Percentiles rank a stretch among this genome's conserved stretches.
phyloP scores from a whole-genome alignment of 2,888 invertebrate species.

The Mimumesa dahlbomi region DNA sequence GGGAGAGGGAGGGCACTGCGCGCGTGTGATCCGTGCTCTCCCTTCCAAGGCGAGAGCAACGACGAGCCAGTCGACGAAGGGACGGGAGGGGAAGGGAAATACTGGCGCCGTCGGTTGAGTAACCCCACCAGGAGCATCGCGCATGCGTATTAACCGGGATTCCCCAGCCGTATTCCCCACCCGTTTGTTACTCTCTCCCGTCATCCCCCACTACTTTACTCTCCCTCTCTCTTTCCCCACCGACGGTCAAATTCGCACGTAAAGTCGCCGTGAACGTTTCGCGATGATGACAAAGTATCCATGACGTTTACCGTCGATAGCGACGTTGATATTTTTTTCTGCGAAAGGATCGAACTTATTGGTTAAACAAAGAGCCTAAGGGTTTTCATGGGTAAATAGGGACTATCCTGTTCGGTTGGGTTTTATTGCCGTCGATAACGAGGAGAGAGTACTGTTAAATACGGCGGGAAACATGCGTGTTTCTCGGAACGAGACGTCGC shows the following conservation, averaged over 20 bases:
- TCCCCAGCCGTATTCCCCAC: constrained; percentile 58
- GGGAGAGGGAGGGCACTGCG: constrained; percentile 44
- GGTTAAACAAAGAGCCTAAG: not conserved
- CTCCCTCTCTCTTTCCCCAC: constrained; percentile 17
- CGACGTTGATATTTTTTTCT: constrained; percentile 32
- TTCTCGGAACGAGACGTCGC: not conserved
- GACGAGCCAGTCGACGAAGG: constrained; percentile 40
- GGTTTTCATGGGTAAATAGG: no score
- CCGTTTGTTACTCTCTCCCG: constrained; percentile 33
- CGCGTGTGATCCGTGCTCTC: constrained; percentile 64
- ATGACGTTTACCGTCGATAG: constrained; percentile 54
- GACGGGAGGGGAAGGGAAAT: constrained; percentile 49
- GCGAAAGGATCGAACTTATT: constrained; percentile 21
- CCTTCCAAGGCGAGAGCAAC: constrained; percentile 62
- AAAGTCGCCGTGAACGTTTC: constrained; percentile 52
- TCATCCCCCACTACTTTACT: constrained; percentile 12
- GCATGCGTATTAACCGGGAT: constrained; percentile 63
- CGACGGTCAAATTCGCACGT: constrained; percentile 58
- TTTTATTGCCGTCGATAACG: no score
- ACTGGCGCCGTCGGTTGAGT: constrained; percentile 75
- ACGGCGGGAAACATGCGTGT: not conserved
- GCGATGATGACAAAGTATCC: constrained; percentile 51
- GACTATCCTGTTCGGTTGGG: not conserved
- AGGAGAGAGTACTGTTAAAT: not conserved
- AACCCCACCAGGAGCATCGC: constrained; percentile 50